Base-by-base conservation (phyloP, 2,797 vertebrate genomes). In the Rhynchotus rufescens region DNA sequence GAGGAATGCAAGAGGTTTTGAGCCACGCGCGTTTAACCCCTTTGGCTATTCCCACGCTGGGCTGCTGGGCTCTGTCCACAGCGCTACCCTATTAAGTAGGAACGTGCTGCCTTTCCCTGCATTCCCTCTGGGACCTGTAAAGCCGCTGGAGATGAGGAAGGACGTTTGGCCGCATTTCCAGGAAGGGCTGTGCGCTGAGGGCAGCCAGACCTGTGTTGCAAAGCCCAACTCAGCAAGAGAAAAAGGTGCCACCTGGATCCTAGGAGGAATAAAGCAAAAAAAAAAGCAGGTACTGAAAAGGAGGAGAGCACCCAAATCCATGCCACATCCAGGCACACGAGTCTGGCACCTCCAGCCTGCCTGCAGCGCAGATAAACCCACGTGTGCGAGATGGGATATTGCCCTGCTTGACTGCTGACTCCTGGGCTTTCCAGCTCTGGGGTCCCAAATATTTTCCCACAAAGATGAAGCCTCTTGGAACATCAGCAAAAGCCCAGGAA, bases 1-100 rank as follows among this genome's bases (percentile, higher is more conserved):
- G 76, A 81, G 88, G 92, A 95, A 94, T 87, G 88, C 6, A 8
- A 79, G 84, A 92, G 47, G 51, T 34, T 91, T 90, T 77, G 52
- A 92, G 86, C 47, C 66, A 80, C 95, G 89, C 17, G 68, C 2
- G 1, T 47, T 56, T 76, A 86, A 45, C 17, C 45, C n/a, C 59
- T 36, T 68, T 68, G 59, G 25, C 42, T 86, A 28, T 49, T 49
- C 47, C 47, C 22, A 23, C 47, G 4, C 25, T 15, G 25, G 5
- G 1, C 66, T 71, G 45, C 0, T 1, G 59, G 38, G 69, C 47
- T 76, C 26, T 9, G 42, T 30, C 65, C 59, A 65, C 49, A 57
- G 32, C 22, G 57, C 26, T 91, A 51, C 64, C 60, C 32, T 17
- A 10, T 6, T 21, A 49, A 32, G 74, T 30, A 77, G 64, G 75